phyloP scores from a whole-genome alignment of 1,140 invertebrate genomes.

The Pachypsylla venusta region DNA sequence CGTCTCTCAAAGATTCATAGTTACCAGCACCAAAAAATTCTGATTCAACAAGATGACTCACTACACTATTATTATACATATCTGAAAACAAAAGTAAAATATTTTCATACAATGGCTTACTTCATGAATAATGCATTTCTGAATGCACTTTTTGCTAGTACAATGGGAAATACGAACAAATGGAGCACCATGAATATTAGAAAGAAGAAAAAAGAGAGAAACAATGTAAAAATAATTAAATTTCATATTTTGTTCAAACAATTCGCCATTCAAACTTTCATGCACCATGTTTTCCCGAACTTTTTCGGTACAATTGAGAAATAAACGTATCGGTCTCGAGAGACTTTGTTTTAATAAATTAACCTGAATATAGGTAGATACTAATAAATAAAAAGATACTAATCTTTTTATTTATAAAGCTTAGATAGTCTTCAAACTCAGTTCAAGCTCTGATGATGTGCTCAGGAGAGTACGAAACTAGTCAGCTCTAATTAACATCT shows the following conservation, averaged over 20 bases:
- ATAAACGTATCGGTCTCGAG: background rate
- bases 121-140: background rate
- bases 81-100: background rate
- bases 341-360: too few relatives aligned
- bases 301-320: background rate
- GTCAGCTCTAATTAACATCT: too few relatives aligned
- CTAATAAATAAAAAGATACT: too few relatives aligned
- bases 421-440: too few relatives aligned
- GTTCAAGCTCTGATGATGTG: too few relatives aligned
- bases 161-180: background rate
- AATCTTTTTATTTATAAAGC: too few relatives aligned
- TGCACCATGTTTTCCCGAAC: background rate
- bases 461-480: too few relatives aligned
- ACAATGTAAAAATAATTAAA: background rate
- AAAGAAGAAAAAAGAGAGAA: background rate
- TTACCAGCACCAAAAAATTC: background rate
- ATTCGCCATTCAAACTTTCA: background rate
- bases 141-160: background rate
- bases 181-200: background rate
- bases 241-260: background rate
- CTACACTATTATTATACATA: background rate
- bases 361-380: too few relatives aligned
- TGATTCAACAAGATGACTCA: background rate
- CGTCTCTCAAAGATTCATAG: background rate
- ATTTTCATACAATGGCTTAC: too few relatives aligned